Base-by-base conservation (phyloP, 2,113 vertebrate species). In the Ailurus styani region DNA sequence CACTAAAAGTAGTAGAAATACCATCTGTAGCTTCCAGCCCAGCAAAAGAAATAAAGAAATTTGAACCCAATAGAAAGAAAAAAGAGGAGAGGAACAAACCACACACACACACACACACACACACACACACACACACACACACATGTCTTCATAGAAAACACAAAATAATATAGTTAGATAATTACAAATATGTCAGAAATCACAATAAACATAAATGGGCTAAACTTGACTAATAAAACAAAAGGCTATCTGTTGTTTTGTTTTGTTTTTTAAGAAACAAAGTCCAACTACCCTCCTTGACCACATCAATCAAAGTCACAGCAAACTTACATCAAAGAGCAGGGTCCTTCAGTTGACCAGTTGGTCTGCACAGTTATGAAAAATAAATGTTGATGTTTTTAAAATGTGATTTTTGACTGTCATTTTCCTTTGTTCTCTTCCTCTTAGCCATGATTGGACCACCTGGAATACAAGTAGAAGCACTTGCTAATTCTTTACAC, bases 391-490 rank as follows among this genome's bases (percentile, higher is more conserved):
- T 27, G 34, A 27, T 77, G 2, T 54, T 87, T 83, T 54, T 47
- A 47, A 55, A 82, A n/a, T 40, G 62, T 70, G 83, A 17, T 17
- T 90, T 93, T 73, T 88, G 34, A 91, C 82, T 52, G 45, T 77
- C 57, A 6, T 45, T 55, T 68, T 95, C 40, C 40, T 89, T 50
- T 42, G 0, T 96, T 96, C 42, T 81, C 70, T 0, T 20, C 0
- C 90, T 17, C 90, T 17, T 27, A 99, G 99, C 99, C 14, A 0
- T 66, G 7, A 96, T 99, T 4, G 98, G 98, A 13, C 97, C 99
- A 72, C 99, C 99, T 4, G 77, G 60, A 2, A 66, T 99, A 11
- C 55, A 95, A 37, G 95, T 99, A 68, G 96, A 97, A 68, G 97
- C 97, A 0, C 93, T 98, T 27, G 83, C 97, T 0, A 98, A 98